Evolutionary conservation across 2,113 vertebrate genomes (phyloP).

Genomic region (Tenrec ecaudatus): DNA sequence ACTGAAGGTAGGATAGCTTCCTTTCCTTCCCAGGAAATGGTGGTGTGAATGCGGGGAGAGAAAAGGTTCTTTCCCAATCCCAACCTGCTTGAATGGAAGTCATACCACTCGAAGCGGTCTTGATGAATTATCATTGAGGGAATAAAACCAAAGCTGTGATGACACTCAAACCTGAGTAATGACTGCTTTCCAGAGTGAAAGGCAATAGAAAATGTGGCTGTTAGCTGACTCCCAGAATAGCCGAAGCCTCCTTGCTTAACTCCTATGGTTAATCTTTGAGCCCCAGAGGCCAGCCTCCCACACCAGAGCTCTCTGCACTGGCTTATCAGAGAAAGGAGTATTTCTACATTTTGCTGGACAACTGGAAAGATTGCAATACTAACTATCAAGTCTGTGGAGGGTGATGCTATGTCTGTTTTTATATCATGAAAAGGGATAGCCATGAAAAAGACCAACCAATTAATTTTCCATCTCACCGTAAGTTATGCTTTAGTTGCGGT

Average conservation of each 20-base stretch:
- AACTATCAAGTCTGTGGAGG: background rate
- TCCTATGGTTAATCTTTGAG: slow-evolving; percentile 6
- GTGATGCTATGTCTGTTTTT: background rate
- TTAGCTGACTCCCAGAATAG: slow-evolving; percentile 69
- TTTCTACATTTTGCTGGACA: background rate
- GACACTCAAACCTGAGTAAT: background rate
- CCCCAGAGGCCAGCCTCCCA: background rate
- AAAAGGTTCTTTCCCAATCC: background rate
- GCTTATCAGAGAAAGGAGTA: slow-evolving; percentile 5
- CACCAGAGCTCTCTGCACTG: background rate
- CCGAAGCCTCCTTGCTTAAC: slow-evolving; percentile 18
- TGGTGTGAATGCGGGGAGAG: background rate
- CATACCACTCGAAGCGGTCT: background rate
- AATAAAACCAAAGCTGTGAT: background rate
- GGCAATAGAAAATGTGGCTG: slow-evolving; percentile 17
- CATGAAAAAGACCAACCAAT: background rate
- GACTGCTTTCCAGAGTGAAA: background rate
- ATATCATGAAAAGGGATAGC: background rate
- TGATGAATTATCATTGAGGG: background rate
- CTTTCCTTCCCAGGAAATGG: background rate
- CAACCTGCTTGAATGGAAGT: background rate
- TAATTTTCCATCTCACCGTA: background rate
- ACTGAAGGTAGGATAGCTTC: background rate
- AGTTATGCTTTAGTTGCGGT: background rate
- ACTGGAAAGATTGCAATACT: background rate